Percentiles rank a stretch among this genome's conserved stretches.
These are phyloP conservation scores for Eumeta japonica DNA, from an alignment of 1,140 invertebrate genomes.

Conservation along the genomic window DNA sequence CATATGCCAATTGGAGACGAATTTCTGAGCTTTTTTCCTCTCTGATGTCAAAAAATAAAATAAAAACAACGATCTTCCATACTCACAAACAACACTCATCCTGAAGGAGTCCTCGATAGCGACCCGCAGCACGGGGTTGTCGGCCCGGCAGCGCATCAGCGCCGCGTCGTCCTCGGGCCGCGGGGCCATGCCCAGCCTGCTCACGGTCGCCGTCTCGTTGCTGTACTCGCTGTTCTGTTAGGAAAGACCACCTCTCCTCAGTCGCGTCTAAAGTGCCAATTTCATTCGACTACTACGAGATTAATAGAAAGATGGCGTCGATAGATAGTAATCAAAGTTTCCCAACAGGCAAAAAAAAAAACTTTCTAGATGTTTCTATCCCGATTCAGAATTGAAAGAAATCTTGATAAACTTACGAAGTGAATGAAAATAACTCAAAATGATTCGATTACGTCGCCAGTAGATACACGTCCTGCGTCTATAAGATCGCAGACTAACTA, in stretches of 20 bases:
- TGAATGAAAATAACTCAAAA: no score
- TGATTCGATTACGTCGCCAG: no score
- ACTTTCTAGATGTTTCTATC: no score
- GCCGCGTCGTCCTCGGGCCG: conserved; percentile 79
- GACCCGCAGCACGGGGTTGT: conserved; percentile 73
- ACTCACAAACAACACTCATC: conserved; percentile 86
- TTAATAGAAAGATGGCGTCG: no score
- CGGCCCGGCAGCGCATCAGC: conserved; percentile 77
- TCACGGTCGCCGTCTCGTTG: conserved; percentile 67
- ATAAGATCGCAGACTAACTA: no score
- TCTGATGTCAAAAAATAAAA: no score
- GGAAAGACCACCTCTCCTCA: conserved; percentile 3
- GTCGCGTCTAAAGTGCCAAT: neutral
- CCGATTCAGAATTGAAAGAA: no score
- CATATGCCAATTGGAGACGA: neutral
- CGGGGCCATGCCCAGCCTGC: conserved; percentile 75
- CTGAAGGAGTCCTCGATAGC: conserved; percentile 76
- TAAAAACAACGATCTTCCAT: no score
- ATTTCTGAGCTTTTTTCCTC: neutral
- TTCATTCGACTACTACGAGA: neutral
- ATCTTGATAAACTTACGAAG: no score
- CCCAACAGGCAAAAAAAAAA: no score
- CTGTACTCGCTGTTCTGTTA: conserved; percentile 35
- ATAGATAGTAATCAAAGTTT: no score
- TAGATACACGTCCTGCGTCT: no score